Evolutionary conservation across 2,888 invertebrate species (phyloP).

Genomic region (Diaperis boleti): DNA sequence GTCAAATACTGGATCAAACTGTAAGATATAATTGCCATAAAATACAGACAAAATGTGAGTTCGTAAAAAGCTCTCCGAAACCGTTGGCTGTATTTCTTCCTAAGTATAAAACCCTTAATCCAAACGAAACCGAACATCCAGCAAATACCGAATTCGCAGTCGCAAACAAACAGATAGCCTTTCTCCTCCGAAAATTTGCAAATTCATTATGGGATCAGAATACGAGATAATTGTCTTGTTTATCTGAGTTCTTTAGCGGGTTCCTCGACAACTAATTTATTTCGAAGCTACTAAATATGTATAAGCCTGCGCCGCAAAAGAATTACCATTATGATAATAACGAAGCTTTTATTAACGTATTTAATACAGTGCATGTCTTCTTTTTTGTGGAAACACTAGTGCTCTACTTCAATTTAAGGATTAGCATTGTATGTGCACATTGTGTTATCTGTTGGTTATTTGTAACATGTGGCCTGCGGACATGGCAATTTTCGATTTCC

Average conservation of each 20-base stretch:
- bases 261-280: conserved; percentile 29
- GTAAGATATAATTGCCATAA: too few species aligned
- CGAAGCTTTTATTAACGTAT: conserved; percentile 37
- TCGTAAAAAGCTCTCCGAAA: too few species aligned
- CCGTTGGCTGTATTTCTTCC: too few species aligned
- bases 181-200: too few species aligned
- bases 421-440: conserved; percentile 25
- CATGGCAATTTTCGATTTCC: conserved; percentile 24
- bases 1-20: too few species aligned
- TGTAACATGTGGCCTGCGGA: conserved; percentile 20
- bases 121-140: too few species aligned
- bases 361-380: conserved; percentile 29
- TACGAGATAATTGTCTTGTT: conserved; percentile 31
- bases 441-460: conserved; percentile 26
- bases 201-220: conserved; percentile 10
- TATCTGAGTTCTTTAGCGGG: conserved; percentile 27
- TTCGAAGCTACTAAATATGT: conserved; percentile 38
- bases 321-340: conserved; percentile 42
- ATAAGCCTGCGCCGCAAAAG: conserved; percentile 30
- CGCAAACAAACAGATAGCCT: too few species aligned
- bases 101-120: too few species aligned
- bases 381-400: too few species aligned
- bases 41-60: too few species aligned
- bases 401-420: not conserved
- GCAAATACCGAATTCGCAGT: too few species aligned